Percentiles rank a stretch among this genome's conserved stretches.
Evolutionary conservation across 2,888 invertebrate species (phyloP).

Genomic region (Pandemis heparana): DNA sequence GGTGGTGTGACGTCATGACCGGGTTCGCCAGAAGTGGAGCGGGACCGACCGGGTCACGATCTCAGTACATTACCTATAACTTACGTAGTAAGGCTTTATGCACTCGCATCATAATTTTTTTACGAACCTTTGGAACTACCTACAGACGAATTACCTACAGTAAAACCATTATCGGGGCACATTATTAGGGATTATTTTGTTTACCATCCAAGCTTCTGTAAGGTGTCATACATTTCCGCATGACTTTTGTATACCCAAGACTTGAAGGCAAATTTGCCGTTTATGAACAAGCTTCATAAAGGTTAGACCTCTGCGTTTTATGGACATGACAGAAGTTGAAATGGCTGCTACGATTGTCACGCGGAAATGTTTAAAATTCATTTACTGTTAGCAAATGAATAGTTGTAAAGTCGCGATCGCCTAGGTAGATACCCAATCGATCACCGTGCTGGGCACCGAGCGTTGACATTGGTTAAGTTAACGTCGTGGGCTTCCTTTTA

Average conservation of each 20-base stretch:
- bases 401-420: slow-evolving; percentile 56
- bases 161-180: neutral
- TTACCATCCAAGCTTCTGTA: neutral
- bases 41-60: slow-evolving; percentile 63
- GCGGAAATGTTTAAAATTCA: slow-evolving; percentile 16
- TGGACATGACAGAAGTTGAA: slow-evolving; percentile 2
- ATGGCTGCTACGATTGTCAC: slow-evolving; percentile 11
- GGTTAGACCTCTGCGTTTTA: slow-evolving; percentile 12
- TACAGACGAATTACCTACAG: neutral
- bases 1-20: slow-evolving; percentile 75
- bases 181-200: neutral
- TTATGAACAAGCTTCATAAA: slow-evolving; percentile 1
- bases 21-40: slow-evolving; percentile 55
- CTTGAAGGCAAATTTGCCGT: neutral
- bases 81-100: slow-evolving; percentile 29
- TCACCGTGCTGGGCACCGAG: slow-evolving; percentile 56
- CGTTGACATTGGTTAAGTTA: slow-evolving; percentile 72
- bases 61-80: slow-evolving; percentile 46
- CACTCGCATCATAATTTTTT: slow-evolving; percentile 20
- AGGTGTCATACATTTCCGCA: slow-evolving; percentile 10
- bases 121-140: neutral
- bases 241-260: neutral
- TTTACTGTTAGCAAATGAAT: slow-evolving; percentile 45
- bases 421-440: slow-evolving; percentile 53
- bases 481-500: slow-evolving; percentile 67